Evolutionary conservation across 1,140 invertebrate genomes (phyloP), one percentile per base, ranked within the genome.

Genomic region (Rhopalosiphum maidis): DNA sequence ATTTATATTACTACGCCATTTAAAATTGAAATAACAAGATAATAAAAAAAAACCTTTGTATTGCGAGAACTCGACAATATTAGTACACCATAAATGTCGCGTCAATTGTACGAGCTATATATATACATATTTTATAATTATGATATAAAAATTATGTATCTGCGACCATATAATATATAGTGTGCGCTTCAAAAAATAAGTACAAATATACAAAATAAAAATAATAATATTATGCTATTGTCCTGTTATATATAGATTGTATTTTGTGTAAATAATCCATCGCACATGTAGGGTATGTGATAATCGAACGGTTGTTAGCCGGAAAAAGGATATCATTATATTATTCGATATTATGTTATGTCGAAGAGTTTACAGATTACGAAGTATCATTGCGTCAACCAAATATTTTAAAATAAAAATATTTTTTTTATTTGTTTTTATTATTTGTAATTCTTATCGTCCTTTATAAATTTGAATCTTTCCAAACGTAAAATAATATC

Each of bases 281-380:
- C 11, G 18, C 60, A n/a, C 30, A 15, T 15, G 30, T 60, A 30
- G 25, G 25, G 11, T n/a, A 18, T 77, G 60, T 15, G 60, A 77
- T 77, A n/a, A n/a, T 21, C 60, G n/a, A 4, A 77, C 60, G n/a
- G 15, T 6, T 77, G 60, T 77, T 68, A 6, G 30, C 60, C 60
- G 60, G 60, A 77, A 77, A 68, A 77, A 77, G 60, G 60, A 77
- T 77, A 77, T n/a, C 18, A 77, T 77, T n/a, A n/a, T n/a, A 51
- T 51, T 51, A 11, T 46, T 46, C 46, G 30, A 68, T 68, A 77
- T 77, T 5, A 18, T n/a, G 18, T 77, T 1, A 77, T 77, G n/a
- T 18, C 21, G 60, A 77, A 77, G 5, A n/a, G n/a, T 77, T 77
- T n/a, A 35, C n/a, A 15, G 60, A 77, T 77, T 77, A 77, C 60